Conservation (phyloP, 2,797 vertebrate species). For the Melanogrammus aeglefinus region DNA sequence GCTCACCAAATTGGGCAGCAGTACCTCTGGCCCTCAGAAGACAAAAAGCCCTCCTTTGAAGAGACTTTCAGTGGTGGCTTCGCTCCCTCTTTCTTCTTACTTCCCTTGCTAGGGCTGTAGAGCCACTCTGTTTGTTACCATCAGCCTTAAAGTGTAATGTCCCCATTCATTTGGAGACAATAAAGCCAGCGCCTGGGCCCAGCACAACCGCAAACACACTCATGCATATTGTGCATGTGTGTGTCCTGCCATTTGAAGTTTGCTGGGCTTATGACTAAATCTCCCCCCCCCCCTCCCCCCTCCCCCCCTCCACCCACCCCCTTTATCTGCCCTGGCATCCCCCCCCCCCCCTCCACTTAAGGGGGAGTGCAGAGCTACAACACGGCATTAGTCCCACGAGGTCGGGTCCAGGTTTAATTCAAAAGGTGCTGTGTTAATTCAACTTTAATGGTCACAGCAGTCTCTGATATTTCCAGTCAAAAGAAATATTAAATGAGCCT, state of each 20-base stretch:
- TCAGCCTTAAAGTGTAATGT: conserved; percentile 66
- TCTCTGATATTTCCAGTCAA: conserved; percentile 86
- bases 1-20: conserved; percentile 68
- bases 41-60: conserved; percentile 65
- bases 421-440: conserved; percentile 78
- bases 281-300: conserved; percentile 28
- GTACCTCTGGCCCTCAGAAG: conserved; percentile 65
- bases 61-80: conserved; percentile 54
- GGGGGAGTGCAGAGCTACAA: conserved; percentile 62
- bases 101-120: conserved; percentile 55
- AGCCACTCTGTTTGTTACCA: conserved; percentile 71
- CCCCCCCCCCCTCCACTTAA: conserved; percentile 18
- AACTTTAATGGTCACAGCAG: conserved; percentile 81
- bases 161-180: conserved; percentile 68
- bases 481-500: conserved; percentile 80
- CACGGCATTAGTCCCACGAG: conserved; percentile 79
- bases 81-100: conserved; percentile 61
- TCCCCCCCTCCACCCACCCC: conserved; percentile 6
- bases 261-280: conserved; percentile 51
- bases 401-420: conserved; percentile 87
- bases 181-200: conserved; percentile 55
- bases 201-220: conserved; percentile 65
- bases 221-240: conserved; percentile 38
- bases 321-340: conserved; percentile 51
- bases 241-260: conserved; percentile 68